Base-by-base conservation (phyloP, 1,140 invertebrate species). In the Cyphomyrmex costatus region DNA sequence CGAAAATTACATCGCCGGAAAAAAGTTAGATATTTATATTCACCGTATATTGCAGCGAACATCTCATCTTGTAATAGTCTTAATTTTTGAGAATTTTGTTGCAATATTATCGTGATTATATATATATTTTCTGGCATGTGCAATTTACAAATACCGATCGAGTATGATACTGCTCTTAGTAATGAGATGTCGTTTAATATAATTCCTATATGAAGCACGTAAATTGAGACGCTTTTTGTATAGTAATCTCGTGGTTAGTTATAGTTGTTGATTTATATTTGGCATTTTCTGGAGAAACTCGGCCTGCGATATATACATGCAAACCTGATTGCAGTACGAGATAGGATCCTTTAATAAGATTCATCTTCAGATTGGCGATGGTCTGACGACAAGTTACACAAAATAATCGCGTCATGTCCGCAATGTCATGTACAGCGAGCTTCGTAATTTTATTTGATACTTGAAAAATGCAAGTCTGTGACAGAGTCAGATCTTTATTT, bases 341-440 rank as follows among this genome's bases (percentile, higher is more conserved):
- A 82, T 73, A 60, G 53, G 24, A 82, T 60, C 68, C 27, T 73
- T 82, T 82, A 73, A 73, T 82, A 82, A 82, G 79, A 82, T 82
- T 73, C 79, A 82, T 73, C 53, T 73, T 6, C 60, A 63, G 79
- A 16, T 14, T 60, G 66, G 24, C 36, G 53, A 82, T 36, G 49
- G 53, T 82, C 53, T 60, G 53, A 71, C 33, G 65, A 82, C 79
- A 82, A 27, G 68, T 46, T 73, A 33, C 16, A 27, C 66, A 30
- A 53, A 82, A 82, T 82, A 82, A 82, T 82, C 24, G 33, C 21
- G 8, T 70, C 63, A 33, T 33, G 33, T 42, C 16, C 10, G 36
- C 36, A 0, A 24, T 42, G 24, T 65, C 27, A 14, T 51, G 30
- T 63, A 51, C 61, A 53, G 30, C 19, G n/a, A 27, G 16, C 10